Conservation (phyloP, 2,888 invertebrate species). For the Agriopis leucophaearia region DNA sequence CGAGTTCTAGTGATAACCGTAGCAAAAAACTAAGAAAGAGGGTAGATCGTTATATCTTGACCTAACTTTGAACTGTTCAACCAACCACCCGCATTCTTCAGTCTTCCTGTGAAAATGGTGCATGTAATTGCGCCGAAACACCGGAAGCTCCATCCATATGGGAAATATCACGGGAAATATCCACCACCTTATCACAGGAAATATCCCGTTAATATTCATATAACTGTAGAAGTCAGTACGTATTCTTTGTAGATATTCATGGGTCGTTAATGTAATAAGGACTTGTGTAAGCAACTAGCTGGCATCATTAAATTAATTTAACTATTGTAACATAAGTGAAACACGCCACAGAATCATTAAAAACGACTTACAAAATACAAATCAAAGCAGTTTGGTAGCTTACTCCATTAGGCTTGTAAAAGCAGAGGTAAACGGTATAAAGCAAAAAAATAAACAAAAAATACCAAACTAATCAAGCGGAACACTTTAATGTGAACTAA, state of each 20-base stretch:
- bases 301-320: conserved; percentile 28
- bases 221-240: background rate
- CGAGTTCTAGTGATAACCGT: too few species aligned
- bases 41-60: too few species aligned
- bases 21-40: too few species aligned
- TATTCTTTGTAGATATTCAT: background rate
- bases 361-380: conserved; percentile 59
- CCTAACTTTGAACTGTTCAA: too few species aligned
- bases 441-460: conserved; percentile 38
- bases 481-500: conserved; percentile 17
- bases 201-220: too few species aligned
- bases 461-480: conserved; percentile 40
- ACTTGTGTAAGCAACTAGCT: conserved; percentile 16
- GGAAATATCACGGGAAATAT: too few species aligned
- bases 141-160: too few species aligned
- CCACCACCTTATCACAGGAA: too few species aligned
- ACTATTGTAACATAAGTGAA: conserved; percentile 24
- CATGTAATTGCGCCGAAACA: too few species aligned
- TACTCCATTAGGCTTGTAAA: background rate
- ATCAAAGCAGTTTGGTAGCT: background rate
- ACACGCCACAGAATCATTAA: conserved; percentile 62
- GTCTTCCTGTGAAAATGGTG: too few species aligned
- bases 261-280: conserved; percentile 9
- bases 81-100: too few species aligned
- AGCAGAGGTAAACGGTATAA: conserved; percentile 26